These are phyloP conservation scores for Nymphalis polychloros DNA, from an alignment of 2,888 invertebrate species.

Conservation along the genomic window DNA sequence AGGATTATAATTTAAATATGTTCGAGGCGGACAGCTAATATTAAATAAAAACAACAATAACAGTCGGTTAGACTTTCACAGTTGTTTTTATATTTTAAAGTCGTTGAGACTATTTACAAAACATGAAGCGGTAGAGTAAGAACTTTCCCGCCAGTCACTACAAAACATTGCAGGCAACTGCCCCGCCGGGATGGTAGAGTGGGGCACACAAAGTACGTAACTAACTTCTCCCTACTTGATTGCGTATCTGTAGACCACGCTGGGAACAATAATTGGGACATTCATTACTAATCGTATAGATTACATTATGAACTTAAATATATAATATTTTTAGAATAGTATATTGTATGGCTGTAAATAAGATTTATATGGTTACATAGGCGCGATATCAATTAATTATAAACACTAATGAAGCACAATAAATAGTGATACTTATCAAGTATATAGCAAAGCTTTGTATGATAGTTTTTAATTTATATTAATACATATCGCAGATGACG, in stretches of 20 bases:
- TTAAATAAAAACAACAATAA: no score
- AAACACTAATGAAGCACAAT: no score
- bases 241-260: constrained; percentile 15
- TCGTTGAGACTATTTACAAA: background rate
- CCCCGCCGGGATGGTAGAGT: background rate
- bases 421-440: no score
- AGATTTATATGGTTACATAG: no score
- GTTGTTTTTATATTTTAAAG: constrained; percentile 3
- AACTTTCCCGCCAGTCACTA: background rate
- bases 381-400: no score
- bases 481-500: no score
- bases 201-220: constrained; percentile 15
- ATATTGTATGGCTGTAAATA: no score
- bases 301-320: constrained; percentile 1
- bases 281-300: no score
- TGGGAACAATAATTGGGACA: constrained; percentile 5
- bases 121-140: background rate
- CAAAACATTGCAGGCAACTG: background rate
- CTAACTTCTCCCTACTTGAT: constrained; percentile 26
- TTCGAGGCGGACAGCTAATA: no score
- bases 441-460: no score
- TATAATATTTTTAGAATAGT: background rate
- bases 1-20: no score
- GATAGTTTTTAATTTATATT: no score
- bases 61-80: background rate